A percentile compares a stretch with the other conserved stretches of the same genome.
phyloP scores from a whole-genome alignment of 1,140 invertebrate genomes.

The Meloidogyne floridensis region DNA sequence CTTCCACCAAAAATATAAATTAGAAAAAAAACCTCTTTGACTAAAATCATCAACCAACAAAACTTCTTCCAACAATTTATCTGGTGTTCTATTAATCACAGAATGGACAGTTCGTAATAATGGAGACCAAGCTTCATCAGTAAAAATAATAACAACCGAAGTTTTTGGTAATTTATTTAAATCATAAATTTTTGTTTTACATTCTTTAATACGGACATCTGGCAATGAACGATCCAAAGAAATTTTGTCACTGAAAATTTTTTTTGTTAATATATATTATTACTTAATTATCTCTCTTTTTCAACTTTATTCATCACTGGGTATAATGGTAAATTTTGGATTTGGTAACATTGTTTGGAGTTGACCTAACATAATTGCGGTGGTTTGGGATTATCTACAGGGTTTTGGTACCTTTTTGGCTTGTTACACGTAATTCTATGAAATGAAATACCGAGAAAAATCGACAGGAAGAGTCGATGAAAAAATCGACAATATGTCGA shows the following conservation, averaged over 20 bases:
- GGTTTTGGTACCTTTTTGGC: too few species aligned
- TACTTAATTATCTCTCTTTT: too few species aligned
- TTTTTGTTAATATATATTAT: neutral
- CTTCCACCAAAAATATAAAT: too few species aligned
- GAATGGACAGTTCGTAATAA: slow-evolving; percentile 82
- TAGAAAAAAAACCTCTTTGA: slow-evolving; percentile 71
- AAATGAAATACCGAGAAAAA: too few species aligned
- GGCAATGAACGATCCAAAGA: slow-evolving; percentile 45
- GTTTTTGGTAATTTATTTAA: slow-evolving; percentile 39
- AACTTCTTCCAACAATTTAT: slow-evolving; percentile 77
- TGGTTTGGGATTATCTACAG: too few species aligned
- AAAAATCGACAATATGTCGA: too few species aligned
- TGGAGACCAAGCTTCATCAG: slow-evolving; percentile 84
- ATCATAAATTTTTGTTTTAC: slow-evolving; percentile 43
- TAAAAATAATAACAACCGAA: slow-evolving; percentile 74
- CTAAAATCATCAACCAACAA: slow-evolving; percentile 86
- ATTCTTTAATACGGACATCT: slow-evolving; percentile 42
- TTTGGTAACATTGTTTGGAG: neutral
- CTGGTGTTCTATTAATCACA: slow-evolving; percentile 79
- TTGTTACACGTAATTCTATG: too few species aligned
- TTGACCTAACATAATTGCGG: too few species aligned
- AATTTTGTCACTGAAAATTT: slow-evolving; percentile 46
- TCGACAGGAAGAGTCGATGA: too few species aligned
- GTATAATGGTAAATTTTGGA: slow-evolving; percentile 17
- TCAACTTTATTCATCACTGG: too few species aligned